Evolutionary conservation across 2,113 vertebrate species (phyloP), one percentile per base, ranked within the genome.

Genomic region (Triplophysa rosa): DNA sequence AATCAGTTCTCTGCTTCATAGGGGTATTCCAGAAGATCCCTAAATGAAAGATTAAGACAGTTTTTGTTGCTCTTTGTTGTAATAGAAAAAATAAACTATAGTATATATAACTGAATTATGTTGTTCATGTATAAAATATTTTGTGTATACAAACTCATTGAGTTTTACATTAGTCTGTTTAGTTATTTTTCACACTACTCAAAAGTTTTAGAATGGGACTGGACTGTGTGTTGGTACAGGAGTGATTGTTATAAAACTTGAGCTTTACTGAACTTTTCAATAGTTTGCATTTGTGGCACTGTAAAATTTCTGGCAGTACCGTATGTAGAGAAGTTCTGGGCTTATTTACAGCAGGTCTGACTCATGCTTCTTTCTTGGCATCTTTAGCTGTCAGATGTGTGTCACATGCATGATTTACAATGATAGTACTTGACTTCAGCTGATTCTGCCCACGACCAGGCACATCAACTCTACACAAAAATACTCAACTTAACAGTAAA

Each of bases 281-380:
- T 47, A 19, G 19, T 26, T 24, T 45, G 40, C 21, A 45, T 13
- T 59, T 42, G 69, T 6, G 21, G 52, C 37, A 37, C 29, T 40
- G 8, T 10, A 33, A 23, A 42, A 12, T 14, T 59, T 59, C 29
- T 59, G 49, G 52, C 52, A 37, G 26, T 42, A n/a, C n/a, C n/a
- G n/a, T n/a, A 40, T 24, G 21, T 29, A 13, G 6, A 40, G 37
- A 8, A 8, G 12, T 5, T 72, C 7, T 72, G 54, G 54, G n/a
- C 29, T 58, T 72, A 7, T 59, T 72, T 26, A 23, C 16, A 33
- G 54, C 17, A 56, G 26, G 42, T 14, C 66, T 69, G 67, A 69
- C 1, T 49, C 13, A 5, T 14, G 12, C 5, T 11, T 33, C 26
- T 33, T 70, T 33, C 52, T 70, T 70, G 47, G 10, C 26, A 70